These are phyloP conservation scores for Bos javanicus DNA, from an alignment of 2,113 vertebrate genomes.

Conservation along the genomic window DNA sequence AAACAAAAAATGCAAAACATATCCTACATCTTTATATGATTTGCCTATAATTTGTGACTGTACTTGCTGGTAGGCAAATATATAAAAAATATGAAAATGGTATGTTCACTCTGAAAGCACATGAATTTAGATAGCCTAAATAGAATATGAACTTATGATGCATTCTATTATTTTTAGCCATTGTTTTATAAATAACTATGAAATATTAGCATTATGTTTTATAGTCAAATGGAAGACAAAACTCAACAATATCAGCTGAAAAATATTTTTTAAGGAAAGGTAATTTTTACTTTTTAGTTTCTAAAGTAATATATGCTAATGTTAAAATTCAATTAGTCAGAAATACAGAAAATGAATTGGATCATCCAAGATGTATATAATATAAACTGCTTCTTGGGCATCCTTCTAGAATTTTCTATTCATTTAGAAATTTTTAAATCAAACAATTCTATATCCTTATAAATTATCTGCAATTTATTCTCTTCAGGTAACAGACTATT, in stretches of 20 bases:
- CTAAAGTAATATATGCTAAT: neutral
- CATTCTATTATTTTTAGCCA: neutral
- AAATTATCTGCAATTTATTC: neutral
- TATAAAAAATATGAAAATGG: neutral
- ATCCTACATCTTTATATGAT: neutral
- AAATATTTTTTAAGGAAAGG: neutral
- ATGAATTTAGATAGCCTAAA: neutral
- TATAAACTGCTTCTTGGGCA: neutral
- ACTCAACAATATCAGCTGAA: neutral
- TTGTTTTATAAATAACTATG: conserved; percentile 8
- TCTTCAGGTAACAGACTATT: neutral
- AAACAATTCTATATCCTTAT: neutral
- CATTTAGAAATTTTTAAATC: neutral
- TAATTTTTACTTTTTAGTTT: conserved; percentile 24
- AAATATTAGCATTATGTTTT: neutral
- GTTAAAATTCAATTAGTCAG: neutral
- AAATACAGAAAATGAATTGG: neutral
- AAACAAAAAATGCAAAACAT: neutral
- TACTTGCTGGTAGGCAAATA: neutral
- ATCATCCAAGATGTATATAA: neutral
- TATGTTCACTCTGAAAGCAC: neutral
- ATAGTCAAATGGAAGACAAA: neutral
- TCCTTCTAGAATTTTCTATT: neutral
- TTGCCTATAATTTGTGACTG: conserved; percentile 10
- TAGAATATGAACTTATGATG: neutral